phyloP scores from a whole-genome alignment of 2,113 vertebrate genomes.

The Hirundichthys speculiger region DNA sequence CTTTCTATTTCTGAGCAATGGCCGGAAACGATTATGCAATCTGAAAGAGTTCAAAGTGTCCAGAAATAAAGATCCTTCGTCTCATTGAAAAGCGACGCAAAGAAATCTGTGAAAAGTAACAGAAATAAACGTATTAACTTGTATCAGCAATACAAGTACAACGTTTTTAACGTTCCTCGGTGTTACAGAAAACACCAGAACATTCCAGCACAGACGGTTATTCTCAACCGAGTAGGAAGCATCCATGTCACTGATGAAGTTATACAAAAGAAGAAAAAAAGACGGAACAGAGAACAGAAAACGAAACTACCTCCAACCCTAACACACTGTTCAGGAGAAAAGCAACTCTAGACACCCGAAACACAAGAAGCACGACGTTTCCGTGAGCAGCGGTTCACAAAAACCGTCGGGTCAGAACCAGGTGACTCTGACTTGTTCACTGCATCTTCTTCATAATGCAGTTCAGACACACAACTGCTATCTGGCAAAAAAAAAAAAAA shows the following conservation, averaged over 20 bases:
- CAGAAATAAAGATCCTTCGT: conserved; percentile 1
- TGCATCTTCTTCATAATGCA: not conserved
- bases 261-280: not conserved
- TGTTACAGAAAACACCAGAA: conserved; percentile 43
- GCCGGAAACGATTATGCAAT: conserved; percentile 50
- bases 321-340: not conserved
- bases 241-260: not conserved
- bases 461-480: not conserved
- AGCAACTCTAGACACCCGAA: not conserved
- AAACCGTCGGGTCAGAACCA: not conserved
- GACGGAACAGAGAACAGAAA: conserved; percentile 12
- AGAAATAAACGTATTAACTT: no score
- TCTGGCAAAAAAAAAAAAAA: not conserved
- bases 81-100: no score
- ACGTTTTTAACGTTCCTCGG: not conserved
- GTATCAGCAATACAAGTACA: not conserved
- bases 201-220: conserved; percentile 61
- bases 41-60: conserved; percentile 14
- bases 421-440: conserved; percentile 1
- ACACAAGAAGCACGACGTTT: not conserved
- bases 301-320: conserved; percentile 20
- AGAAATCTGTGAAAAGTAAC: no score
- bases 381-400: not conserved
- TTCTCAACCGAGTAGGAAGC: conserved; percentile 6
- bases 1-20: conserved; percentile 26